phyloP scores from a whole-genome alignment of 2,113 vertebrate species.

The Brienomyrus longianalis region DNA sequence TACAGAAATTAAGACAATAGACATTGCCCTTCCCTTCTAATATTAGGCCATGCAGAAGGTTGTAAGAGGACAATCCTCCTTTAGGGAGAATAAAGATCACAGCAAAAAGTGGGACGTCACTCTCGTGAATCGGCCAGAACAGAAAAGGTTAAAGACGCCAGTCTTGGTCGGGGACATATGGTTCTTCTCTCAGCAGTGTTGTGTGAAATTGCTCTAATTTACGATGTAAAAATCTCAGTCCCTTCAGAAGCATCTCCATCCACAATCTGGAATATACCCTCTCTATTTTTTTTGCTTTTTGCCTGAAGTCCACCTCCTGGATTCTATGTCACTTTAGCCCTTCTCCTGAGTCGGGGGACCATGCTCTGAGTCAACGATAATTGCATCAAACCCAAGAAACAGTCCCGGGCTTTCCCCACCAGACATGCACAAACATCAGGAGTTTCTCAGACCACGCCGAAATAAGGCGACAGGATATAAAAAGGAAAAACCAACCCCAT shows the following conservation, averaged over 20 bases:
- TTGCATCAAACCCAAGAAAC: slow-evolving; percentile 58
- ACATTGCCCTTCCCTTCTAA: background rate
- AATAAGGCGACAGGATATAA: slow-evolving; percentile 28
- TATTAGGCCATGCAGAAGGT: background rate
- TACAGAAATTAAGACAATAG: background rate
- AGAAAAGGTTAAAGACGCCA: background rate
- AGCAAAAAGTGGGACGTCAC: background rate
- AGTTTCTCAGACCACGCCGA: background rate
- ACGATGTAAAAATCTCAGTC: slow-evolving; percentile 17
- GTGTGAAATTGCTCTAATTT: background rate
- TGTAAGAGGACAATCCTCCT: background rate
- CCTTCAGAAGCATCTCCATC: slow-evolving; percentile 54
- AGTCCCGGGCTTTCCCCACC: slow-evolving; percentile 36
- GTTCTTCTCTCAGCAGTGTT: background rate
- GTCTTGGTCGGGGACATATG: background rate
- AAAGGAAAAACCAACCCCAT: background rate
- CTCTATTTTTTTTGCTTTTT: slow-evolving; percentile 60
- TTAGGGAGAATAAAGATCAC: background rate
- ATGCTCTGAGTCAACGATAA: slow-evolving; percentile 64
- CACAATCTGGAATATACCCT: slow-evolving; percentile 60
- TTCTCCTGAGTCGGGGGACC: slow-evolving; percentile 53
- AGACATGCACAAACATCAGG: background rate
- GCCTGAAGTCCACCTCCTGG: slow-evolving; percentile 62
- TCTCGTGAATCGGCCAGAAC: background rate
- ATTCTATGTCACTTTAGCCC: slow-evolving; percentile 62